Percentiles rank a stretch among this genome's conserved stretches.
phyloP scores from a whole-genome alignment of 1,140 invertebrate species.

The Microplitis mediator region DNA sequence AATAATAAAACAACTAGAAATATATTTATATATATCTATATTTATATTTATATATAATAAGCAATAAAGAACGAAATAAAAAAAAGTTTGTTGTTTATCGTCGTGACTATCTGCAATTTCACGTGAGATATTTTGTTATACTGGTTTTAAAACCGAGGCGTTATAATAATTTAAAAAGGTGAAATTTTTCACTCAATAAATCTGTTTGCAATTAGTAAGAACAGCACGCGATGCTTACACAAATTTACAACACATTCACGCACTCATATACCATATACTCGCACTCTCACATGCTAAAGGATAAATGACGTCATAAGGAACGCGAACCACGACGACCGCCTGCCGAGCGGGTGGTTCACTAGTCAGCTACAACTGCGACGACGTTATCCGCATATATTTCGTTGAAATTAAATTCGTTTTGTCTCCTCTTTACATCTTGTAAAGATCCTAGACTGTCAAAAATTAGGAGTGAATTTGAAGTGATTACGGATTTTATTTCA shows the following conservation, averaged over 20 bases:
- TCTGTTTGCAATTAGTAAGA: constrained; percentile 60
- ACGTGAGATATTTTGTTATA: background rate
- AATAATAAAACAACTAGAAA: background rate
- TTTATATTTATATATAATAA: too few relatives aligned
- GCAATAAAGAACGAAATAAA: background rate
- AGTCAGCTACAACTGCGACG: constrained; percentile 1
- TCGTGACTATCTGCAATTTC: constrained; percentile 1
- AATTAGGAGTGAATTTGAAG: too few relatives aligned
- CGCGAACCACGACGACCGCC: constrained; percentile 49
- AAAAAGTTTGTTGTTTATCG: constrained; percentile 9
- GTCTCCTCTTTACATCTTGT: too few relatives aligned
- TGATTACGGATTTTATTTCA: too few relatives aligned
- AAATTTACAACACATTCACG: background rate
- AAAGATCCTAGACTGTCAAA: too few relatives aligned
- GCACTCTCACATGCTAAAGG: constrained; percentile 29
- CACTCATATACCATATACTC: background rate
- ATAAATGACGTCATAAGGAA: constrained; percentile 58
- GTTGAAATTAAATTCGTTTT: background rate
- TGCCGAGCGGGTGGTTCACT: constrained; percentile 40
- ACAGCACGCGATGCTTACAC: constrained; percentile 52
- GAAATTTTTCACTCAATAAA: constrained; percentile 51
- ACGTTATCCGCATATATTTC: background rate
- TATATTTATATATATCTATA: too few relatives aligned
- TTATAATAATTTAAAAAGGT: constrained; percentile 23
- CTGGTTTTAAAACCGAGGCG: background rate